Conservation (phyloP, 2,888 invertebrate genomes). For the Scaptomyza reducta region DNA sequence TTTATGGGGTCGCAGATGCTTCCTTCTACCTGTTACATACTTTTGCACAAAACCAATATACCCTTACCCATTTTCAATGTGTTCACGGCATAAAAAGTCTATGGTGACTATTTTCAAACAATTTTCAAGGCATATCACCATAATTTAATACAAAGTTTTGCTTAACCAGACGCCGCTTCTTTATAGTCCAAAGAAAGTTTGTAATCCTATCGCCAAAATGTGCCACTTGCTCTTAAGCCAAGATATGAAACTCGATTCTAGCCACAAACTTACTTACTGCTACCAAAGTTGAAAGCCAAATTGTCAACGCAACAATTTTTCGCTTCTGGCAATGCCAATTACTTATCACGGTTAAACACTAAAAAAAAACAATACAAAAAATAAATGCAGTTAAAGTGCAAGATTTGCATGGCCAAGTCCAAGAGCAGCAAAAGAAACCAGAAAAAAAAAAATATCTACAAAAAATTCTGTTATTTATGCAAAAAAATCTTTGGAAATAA, state of each 20-base stretch:
- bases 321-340: slow-evolving; percentile 42
- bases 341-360: slow-evolving; percentile 6
- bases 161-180: background rate
- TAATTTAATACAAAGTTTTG: background rate
- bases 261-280: slow-evolving; percentile 7
- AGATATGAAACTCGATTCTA: background rate
- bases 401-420: slow-evolving; percentile 77
- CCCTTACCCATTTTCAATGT: no score
- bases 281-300: slow-evolving; percentile 31
- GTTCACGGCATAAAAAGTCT: no score
- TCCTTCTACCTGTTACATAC: no score
- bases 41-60: no score
- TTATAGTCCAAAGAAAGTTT: background rate
- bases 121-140: no score
- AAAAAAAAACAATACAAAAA: slow-evolving; percentile 22
- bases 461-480: slow-evolving; percentile 66
- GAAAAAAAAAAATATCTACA: slow-evolving; percentile 3
- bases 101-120: no score
- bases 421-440: slow-evolving; percentile 72
- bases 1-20: no score
- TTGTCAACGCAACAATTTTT: slow-evolving; percentile 53
- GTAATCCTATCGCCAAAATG: background rate
- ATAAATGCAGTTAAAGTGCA: slow-evolving; percentile 45
- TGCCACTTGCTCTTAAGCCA: slow-evolving; percentile 5
- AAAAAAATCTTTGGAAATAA: slow-evolving; percentile 38